A percentile compares a stretch with the other conserved stretches of the same genome.
Conservation (phyloP, 64 coral and sea anemone species). For the Stichodactyla helianthus region DNA sequence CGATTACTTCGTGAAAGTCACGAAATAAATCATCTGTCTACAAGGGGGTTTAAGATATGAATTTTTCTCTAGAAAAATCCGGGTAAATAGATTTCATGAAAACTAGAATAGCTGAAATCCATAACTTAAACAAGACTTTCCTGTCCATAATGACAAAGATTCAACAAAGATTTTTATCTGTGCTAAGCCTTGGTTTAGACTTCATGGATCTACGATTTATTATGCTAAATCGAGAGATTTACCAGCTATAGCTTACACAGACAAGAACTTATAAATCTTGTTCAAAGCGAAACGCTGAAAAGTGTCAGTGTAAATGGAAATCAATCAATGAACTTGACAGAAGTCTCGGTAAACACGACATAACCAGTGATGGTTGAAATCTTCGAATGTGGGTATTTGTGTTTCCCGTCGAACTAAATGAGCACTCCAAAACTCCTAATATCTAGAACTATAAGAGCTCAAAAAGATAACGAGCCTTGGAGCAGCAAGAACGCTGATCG, state of each 20-base stretch:
- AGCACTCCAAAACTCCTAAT: not conserved
- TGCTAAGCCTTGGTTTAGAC: not conserved
- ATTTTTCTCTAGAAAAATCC: too few species aligned
- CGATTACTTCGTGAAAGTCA: not conserved
- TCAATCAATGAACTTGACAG: not conserved
- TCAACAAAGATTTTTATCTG: not conserved
- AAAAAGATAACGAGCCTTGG: not conserved
- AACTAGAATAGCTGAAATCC: not conserved
- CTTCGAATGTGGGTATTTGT: not conserved
- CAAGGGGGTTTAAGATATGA: too few species aligned
- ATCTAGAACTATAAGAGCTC: not conserved
- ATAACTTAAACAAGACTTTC: not conserved
- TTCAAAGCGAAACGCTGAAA: not conserved
- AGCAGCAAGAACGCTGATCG: not conserved
- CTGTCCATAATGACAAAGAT: too few species aligned
- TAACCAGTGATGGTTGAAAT: not conserved
- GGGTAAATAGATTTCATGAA: not conserved
- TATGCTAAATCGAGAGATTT: slow-evolving; percentile 1
- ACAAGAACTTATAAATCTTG: not conserved
- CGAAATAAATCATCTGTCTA: not conserved
- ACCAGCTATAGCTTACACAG: not conserved
- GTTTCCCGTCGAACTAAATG: not conserved
- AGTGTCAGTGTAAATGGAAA: not conserved
- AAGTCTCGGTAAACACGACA: not conserved
- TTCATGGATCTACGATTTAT: not conserved